Evolutionary conservation across 2,888 invertebrate species (phyloP).

Genomic region (Tolmerus cingulatus): DNA sequence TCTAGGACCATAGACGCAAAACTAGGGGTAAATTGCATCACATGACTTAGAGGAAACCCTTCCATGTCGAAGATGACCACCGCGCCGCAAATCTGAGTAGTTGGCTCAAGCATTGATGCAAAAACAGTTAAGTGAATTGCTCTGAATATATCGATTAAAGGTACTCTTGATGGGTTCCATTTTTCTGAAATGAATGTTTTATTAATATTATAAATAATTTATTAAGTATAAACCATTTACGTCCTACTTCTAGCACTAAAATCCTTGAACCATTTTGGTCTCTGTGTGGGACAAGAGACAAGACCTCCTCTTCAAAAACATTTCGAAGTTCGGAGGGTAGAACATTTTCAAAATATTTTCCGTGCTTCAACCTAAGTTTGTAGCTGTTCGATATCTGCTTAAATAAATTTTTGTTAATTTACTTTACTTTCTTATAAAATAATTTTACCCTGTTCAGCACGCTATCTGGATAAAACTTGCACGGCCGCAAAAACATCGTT

Average conservation of each 20-base stretch:
- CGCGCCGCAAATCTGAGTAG: slow-evolving; percentile 79
- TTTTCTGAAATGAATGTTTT: slow-evolving; percentile 64
- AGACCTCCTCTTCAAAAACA: slow-evolving; percentile 71
- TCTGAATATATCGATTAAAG: slow-evolving; percentile 73
- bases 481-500: slow-evolving; percentile 81
- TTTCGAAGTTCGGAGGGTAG: slow-evolving; percentile 70
- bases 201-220: not conserved
- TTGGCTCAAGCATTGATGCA: slow-evolving; percentile 80
- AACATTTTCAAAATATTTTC: slow-evolving; percentile 70
- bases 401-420: not conserved
- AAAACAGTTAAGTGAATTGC: slow-evolving; percentile 75
- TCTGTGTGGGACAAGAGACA: slow-evolving; percentile 75
- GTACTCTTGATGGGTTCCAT: slow-evolving; percentile 79
- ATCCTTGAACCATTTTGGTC: slow-evolving; percentile 74
- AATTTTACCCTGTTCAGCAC: slow-evolving; percentile 74
- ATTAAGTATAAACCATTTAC: slow-evolving; percentile 63
- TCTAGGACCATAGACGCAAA: slow-evolving; percentile 76
- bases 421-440: not conserved
- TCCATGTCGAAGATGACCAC: slow-evolving; percentile 79
- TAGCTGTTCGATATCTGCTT: slow-evolving; percentile 50
- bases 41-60: slow-evolving; percentile 75
- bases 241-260: slow-evolving; percentile 75
- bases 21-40: slow-evolving; percentile 80
- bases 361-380: slow-evolving; percentile 72
- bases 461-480: slow-evolving; percentile 85